Conservation (phyloP, 2,797 vertebrate genomes). For the Tinamus major region DNA sequence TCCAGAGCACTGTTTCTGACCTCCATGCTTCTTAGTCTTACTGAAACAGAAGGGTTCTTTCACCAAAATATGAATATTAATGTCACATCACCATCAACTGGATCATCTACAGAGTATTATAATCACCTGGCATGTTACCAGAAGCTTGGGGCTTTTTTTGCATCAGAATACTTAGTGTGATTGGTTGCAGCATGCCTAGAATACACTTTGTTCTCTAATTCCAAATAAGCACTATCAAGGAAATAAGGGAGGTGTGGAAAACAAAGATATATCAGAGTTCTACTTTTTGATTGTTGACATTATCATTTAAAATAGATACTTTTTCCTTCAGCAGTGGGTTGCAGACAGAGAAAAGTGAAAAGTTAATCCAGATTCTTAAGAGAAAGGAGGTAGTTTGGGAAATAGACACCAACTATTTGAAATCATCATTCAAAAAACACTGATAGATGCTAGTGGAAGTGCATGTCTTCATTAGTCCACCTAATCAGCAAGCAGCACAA, state of each 20-base stretch:
- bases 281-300: neutral
- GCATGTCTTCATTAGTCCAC: constrained; percentile 58
- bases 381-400: neutral
- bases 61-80: neutral
- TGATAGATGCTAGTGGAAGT: constrained; percentile 57
- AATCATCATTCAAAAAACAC: neutral
- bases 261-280: neutral
- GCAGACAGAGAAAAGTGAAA: neutral
- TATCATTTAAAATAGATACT: neutral
- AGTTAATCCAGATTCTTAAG: neutral
- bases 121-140: neutral
- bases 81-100: neutral
- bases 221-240: neutral
- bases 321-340: neutral
- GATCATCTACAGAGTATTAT: neutral
- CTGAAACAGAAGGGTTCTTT: neutral
- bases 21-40: neutral
- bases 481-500: constrained; percentile 56
- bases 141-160: neutral
- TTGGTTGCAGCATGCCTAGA: neutral
- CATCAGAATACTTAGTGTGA: neutral
- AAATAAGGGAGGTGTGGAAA: neutral
- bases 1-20: neutral
- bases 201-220: neutral
- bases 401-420: constrained; percentile 15